Conservation (phyloP, 2,888 invertebrate species). For the Reticulitermes lucifugus region DNA sequence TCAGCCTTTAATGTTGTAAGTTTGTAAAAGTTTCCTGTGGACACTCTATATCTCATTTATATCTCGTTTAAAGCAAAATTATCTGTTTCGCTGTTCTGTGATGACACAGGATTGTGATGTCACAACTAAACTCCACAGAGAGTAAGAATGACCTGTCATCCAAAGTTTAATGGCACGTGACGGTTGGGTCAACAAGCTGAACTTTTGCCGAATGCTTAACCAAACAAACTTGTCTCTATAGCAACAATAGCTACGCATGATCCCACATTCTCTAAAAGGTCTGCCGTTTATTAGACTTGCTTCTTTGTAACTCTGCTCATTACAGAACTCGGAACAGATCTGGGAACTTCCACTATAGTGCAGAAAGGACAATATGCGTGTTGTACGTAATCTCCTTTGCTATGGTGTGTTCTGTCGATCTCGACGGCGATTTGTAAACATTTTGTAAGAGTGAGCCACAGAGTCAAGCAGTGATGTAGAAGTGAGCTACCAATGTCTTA, state of each 20-base stretch:
- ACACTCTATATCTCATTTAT: too few relatives aligned
- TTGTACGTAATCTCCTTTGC: too few relatives aligned
- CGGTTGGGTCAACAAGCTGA: background rate
- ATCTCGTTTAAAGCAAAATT: background rate
- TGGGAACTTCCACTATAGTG: too few relatives aligned
- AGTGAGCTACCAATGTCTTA: too few relatives aligned
- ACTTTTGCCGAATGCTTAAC: background rate
- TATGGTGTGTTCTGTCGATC: too few relatives aligned
- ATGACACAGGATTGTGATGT: background rate
- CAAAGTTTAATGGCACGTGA: background rate
- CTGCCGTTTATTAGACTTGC: background rate
- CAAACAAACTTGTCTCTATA: background rate
- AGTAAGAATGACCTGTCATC: background rate
- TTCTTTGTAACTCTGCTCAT: background rate
- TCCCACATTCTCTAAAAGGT: background rate
- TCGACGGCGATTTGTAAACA: too few relatives aligned
- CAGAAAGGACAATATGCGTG: too few relatives aligned
- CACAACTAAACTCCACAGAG: background rate
- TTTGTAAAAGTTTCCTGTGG: too few relatives aligned
- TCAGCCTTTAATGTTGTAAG: too few relatives aligned
- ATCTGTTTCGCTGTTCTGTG: background rate
- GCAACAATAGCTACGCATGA: background rate
- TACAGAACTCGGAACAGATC: background rate
- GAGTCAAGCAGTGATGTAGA: too few relatives aligned
- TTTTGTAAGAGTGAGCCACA: too few relatives aligned